Conservation (phyloP, 2,797 vertebrate genomes). For the Pelodytes ibericus region DNA sequence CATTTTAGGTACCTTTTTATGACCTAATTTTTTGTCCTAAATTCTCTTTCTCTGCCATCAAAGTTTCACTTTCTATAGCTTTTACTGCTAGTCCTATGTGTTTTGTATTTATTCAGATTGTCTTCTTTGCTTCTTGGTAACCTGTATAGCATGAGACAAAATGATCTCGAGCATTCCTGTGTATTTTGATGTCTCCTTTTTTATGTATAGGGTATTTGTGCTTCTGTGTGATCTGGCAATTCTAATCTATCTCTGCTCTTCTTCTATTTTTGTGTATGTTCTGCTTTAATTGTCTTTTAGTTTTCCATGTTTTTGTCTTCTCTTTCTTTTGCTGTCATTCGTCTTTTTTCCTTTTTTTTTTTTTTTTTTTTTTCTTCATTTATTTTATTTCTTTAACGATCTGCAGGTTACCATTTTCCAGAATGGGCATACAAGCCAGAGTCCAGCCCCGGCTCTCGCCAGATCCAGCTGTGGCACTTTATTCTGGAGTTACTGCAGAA, state of each 20-base stretch:
- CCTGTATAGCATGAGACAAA: too few species aligned
- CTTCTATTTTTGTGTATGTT: conserved; percentile 38
- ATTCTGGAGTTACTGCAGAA: conserved; percentile 76
- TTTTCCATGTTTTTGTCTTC: conserved; percentile 46
- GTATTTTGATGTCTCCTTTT: neutral
- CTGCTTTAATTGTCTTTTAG: conserved; percentile 49
- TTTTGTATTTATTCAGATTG: too few species aligned
- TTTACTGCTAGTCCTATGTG: too few species aligned
- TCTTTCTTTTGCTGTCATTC: conserved; percentile 42
- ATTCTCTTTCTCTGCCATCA: too few species aligned
- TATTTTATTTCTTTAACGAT: conserved; percentile 46
- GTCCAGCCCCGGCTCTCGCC: conserved; percentile 71
- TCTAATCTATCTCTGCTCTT: conserved; percentile 54
- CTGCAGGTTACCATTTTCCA: conserved; percentile 72
- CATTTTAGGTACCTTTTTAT: too few species aligned
- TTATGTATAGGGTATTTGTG: conserved; percentile 32
- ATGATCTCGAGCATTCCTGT: neutral
- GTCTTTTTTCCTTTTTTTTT: neutral
- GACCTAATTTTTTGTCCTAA: too few species aligned
- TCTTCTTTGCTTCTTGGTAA: too few species aligned
- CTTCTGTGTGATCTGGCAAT: conserved; percentile 41
- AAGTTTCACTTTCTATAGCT: too few species aligned
- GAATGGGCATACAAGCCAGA: conserved; percentile 73
- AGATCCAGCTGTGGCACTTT: conserved; percentile 77
- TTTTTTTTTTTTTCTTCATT: neutral